phyloP scores from a whole-genome alignment of 2,888 invertebrate species.

The Phortica okadai region DNA sequence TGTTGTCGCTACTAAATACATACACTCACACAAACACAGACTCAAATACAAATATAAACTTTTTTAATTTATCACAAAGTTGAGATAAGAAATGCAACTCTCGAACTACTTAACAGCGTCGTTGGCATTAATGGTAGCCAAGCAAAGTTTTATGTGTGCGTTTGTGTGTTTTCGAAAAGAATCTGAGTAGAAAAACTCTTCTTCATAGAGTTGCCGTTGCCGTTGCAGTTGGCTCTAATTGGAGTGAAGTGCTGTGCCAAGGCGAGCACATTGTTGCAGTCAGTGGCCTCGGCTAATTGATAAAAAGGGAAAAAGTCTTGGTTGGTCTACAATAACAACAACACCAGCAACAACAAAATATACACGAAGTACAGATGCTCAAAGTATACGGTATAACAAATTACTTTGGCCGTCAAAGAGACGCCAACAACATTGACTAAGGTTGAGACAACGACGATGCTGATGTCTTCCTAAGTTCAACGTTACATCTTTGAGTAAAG shows the following conservation, averaged over 20 bases:
- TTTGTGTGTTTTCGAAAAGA: too few relatives aligned
- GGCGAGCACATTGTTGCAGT: background rate
- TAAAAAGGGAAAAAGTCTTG: conserved; percentile 10
- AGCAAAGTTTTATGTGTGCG: too few relatives aligned
- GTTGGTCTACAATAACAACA: background rate
- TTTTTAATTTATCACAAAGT: conserved; percentile 28
- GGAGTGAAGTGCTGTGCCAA: background rate
- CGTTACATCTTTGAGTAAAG: background rate
- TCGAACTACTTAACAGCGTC: background rate
- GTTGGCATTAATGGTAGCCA: too few relatives aligned
- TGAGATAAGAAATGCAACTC: conserved; percentile 19
- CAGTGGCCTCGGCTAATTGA: conserved; percentile 29
- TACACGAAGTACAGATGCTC: background rate
- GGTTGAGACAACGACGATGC: too few relatives aligned
- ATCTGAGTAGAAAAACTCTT: too few relatives aligned
- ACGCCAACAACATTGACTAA: background rate
- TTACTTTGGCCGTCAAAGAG: conserved; percentile 19
- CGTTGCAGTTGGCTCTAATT: background rate
- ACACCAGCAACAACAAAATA: background rate
- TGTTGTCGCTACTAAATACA: too few relatives aligned
- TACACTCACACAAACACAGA: too few relatives aligned
- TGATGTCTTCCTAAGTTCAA: background rate
- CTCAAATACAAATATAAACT: background rate
- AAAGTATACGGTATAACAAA: background rate
- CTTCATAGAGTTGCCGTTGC: too few relatives aligned